A percentile compares a stretch with the other conserved stretches of the same genome.
Evolutionary conservation across 2,888 invertebrate species (phyloP).

Genomic region (Octonoba sinensis): DNA sequence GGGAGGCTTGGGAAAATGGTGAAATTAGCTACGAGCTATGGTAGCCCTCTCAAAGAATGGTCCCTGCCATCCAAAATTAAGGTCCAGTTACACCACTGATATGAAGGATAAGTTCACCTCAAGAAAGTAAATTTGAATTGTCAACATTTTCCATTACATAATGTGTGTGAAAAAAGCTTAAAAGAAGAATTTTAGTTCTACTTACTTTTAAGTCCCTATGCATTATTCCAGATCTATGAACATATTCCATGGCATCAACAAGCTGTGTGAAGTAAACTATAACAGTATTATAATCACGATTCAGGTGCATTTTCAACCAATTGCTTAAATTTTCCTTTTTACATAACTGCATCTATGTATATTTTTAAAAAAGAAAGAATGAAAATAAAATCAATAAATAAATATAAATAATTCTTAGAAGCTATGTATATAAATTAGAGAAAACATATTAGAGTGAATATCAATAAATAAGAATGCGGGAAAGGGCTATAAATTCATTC

Average conservation of each 20-base stretch:
- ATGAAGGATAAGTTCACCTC: too few relatives aligned
- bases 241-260: constrained; percentile 93
- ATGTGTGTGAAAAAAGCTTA: neutral
- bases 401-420: neutral
- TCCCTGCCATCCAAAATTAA: too few relatives aligned
- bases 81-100: too few relatives aligned
- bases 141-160: too few relatives aligned
- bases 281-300: constrained; percentile 70
- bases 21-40: too few relatives aligned
- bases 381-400: neutral
- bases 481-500: too few relatives aligned
- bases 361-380: neutral
- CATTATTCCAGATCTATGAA: constrained; percentile 91
- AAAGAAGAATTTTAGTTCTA: constrained; percentile 8
- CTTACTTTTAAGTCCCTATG: constrained; percentile 93
- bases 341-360: constrained; percentile 90
- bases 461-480: too few relatives aligned
- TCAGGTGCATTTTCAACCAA: constrained; percentile 78
- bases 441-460: too few relatives aligned
- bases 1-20: too few relatives aligned
- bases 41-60: too few relatives aligned
- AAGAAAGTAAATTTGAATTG: too few relatives aligned
- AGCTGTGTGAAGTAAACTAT: constrained; percentile 88
- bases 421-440: neutral
- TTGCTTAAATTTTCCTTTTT: constrained; percentile 88